A percentile compares a stretch with the other conserved stretches of the same genome.
Evolutionary conservation across 1,140 invertebrate species (phyloP).

Genomic region (Ridgeia piscesae): DNA sequence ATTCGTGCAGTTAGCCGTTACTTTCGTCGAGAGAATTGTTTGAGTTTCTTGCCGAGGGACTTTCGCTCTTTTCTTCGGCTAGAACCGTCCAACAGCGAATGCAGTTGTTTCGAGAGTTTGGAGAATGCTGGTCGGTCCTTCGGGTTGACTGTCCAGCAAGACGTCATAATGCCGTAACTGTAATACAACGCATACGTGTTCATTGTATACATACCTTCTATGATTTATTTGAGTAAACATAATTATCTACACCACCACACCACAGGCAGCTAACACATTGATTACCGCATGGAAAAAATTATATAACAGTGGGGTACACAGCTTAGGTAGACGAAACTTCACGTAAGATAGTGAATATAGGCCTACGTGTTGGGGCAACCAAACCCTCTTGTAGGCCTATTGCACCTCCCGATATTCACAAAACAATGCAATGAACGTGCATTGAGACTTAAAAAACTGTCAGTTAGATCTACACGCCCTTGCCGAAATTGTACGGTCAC

Average conservation of each 20-base stretch:
- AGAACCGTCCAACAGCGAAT: not conserved
- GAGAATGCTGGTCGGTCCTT: constrained; percentile 21
- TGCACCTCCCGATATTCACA: too few relatives aligned
- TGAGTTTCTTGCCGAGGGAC: not conserved
- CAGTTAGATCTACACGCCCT: too few relatives aligned
- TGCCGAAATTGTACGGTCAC: too few relatives aligned
- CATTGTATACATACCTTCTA: not conserved
- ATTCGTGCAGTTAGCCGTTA: not conserved
- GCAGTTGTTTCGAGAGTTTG: not conserved
- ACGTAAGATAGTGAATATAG: not conserved
- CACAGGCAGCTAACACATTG: not conserved
- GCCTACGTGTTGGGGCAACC: too few relatives aligned
- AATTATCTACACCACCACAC: too few relatives aligned
- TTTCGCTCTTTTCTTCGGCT: not conserved
- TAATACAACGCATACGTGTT: not conserved
- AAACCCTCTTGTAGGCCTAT: too few relatives aligned
- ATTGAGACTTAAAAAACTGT: too few relatives aligned
- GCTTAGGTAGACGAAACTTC: too few relatives aligned
- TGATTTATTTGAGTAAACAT: not conserved
- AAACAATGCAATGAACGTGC: too few relatives aligned
- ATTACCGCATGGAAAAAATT: not conserved
- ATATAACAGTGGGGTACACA: too few relatives aligned
- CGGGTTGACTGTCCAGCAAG: constrained; percentile 10
- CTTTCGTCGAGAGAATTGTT: not conserved
- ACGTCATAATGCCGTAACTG: constrained; percentile 10